Evolutionary conservation across 2,888 invertebrate species (phyloP), one percentile per base, ranked within the genome.

Genomic region (Achlya flavicornis): DNA sequence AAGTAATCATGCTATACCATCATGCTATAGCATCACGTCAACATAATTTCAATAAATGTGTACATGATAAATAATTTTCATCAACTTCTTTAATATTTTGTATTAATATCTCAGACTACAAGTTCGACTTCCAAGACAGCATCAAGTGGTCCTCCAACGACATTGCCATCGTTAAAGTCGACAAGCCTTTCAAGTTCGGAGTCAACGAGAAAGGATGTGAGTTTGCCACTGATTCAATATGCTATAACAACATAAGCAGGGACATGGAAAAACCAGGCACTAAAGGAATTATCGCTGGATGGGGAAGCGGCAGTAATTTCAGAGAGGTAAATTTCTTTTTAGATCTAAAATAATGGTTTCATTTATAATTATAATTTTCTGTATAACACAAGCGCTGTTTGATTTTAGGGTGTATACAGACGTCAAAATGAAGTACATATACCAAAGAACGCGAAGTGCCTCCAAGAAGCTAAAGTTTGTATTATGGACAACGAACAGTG

Each of bases 81-180:
- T 41, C 12, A 4, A 12, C 12, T 41, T 41, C 12, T n/a, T 5
- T n/a, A 46, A 14, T 46, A 46, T n/a, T n/a, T 46, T n/a, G 10
- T 6, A n/a, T 46, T 46, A 6, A 32, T 32, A 64, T 78, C 76
- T 0, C 71, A 93, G 93, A 93, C 61, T 93, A 93, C 78, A 93
- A 92, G 72, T 93, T 93, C 69, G 93, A 93, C 76, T 93, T 93
- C 79, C 90, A 92, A 89, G 93, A 93, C 76, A 93, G 92, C 65
- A 86, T 91, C 63, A 93, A 92, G 71, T 93, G 93, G 93, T 92
- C 93, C 0, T 89, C 93, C 0, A 93, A 93, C 70, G 93, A 93
- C 60, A 93, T 93, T 58, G 93, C 93, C 0, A 89, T 93, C 43
- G 90, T 93, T 0, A 92, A 90, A 81, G 93, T 93, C 3, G 86